Evolutionary conservation across 2,113 vertebrate genomes (phyloP), one percentile per base, ranked within the genome.

Genomic region (Oreamnos americanus): DNA sequence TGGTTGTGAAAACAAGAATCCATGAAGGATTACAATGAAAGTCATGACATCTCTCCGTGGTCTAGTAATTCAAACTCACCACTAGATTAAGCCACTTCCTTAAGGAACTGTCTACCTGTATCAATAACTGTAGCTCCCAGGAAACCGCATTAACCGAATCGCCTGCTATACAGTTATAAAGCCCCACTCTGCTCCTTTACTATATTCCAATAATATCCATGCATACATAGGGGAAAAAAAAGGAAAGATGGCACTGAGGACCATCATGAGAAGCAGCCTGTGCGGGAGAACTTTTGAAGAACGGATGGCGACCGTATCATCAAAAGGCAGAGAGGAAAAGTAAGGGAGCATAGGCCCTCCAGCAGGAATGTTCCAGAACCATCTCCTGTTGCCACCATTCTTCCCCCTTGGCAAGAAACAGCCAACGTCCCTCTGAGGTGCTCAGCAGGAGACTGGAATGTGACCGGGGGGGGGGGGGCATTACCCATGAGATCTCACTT

Each of bases 271-370:
- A 28, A 16, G 21, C 13, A 19, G 74, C 39, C 7, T 11, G 33
- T 3, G 28, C 0, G 8, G 57, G 26, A 78, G 33, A 15, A 62
- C 0, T 51, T 74, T 0, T n/a, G 55, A 83, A 90, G 47, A 36
- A 17, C 8, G 1, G 2, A 21, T 0, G 21, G 47, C 6, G 19
- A 55, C 28, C 1, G 0, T 3, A 1, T 30, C 58, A 26, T 2
- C 28, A 15, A 55, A 62, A 15, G 21, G 30, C 0, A 8, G 49
- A 67, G 9, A 26, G 23, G 30, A 45, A 26, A 62, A 55, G n/a
- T 0, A 19, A 51, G 51, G 10, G 28, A 60, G 45, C 45, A 8
- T 45, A 45, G 45, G 45, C 45, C 45, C 45, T 45, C n/a, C 49
- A 6, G 0, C 1, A 0, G 92, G 79, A 47, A 30, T 6, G 15